Percentiles rank a stretch among this genome's conserved stretches.
phyloP scores from a whole-genome alignment of 2,888 invertebrate species.

The Teinopalpus imperialis region DNA sequence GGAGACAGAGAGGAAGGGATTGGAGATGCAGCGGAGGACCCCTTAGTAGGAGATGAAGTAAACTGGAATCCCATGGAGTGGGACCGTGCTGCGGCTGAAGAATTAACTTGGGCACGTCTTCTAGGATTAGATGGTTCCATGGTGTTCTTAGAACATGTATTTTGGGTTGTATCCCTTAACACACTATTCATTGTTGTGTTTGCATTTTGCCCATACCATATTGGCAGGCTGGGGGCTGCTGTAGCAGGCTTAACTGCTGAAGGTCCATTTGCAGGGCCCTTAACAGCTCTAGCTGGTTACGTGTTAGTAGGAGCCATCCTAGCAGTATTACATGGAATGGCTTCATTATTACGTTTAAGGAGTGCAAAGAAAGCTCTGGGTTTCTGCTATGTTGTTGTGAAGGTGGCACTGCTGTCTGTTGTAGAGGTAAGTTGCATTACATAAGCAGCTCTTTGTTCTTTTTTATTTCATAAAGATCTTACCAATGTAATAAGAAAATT shows the following conservation, averaged over 20 bases:
- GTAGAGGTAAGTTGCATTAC: conserved; percentile 94
- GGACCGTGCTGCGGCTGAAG: conserved; percentile 98
- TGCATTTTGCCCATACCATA: conserved; percentile 97
- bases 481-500: too few relatives aligned
- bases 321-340: conserved; percentile 91
- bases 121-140: conserved; percentile 98
- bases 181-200: conserved; percentile 98
- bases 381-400: conserved; percentile 94
- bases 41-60: conserved; percentile 87
- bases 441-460: too few relatives aligned
- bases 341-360: conserved; percentile 89
- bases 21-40: conserved; percentile 71
- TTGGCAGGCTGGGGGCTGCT: conserved; percentile 92
- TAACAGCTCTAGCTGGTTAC: conserved; percentile 97
- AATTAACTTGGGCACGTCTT: conserved; percentile 98
- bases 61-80: conserved; percentile 99
- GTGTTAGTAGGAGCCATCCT: conserved; percentile 92
- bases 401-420: conserved; percentile 96
- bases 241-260: conserved; percentile 74
- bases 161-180: conserved; percentile 99
- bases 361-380: conserved; percentile 93
- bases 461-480: too few relatives aligned
- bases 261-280: conserved; percentile 95
- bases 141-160: conserved; percentile 98
- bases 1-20: conserved; percentile 59